Conservation (phyloP, 2,888 invertebrate genomes). For the Cephus spinipes region DNA sequence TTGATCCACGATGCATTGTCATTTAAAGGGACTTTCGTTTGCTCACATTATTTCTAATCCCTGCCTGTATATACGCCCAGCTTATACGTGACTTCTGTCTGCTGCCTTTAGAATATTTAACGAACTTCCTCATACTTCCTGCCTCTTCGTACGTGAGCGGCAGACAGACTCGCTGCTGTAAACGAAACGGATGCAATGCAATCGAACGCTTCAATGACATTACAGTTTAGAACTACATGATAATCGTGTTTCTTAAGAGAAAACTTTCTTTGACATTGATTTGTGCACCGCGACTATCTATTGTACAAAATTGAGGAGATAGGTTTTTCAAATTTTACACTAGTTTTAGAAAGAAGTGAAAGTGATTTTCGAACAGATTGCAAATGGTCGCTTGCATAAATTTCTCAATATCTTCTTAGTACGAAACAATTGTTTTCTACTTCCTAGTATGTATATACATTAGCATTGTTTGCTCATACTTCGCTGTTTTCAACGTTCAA, state of each 20-base stretch:
- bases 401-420: slow-evolving; percentile 30
- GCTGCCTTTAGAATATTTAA: slow-evolving; percentile 23
- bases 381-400: not conserved
- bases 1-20: not conserved
- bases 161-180: not conserved
- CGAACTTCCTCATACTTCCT: slow-evolving; percentile 26
- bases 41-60: not conserved
- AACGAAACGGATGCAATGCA: not conserved
- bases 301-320: not conserved
- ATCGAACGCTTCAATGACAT: not conserved
- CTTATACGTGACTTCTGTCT: slow-evolving; percentile 20
- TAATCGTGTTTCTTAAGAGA: not conserved
- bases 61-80: not conserved
- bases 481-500: not conserved
- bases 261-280: not conserved
- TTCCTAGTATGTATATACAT: not conserved
- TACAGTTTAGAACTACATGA: not conserved
- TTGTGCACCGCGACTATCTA: not conserved
- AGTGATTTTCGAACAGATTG: not conserved
- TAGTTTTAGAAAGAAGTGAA: not conserved
- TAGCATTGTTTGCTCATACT: not conserved
- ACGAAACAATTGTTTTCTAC: slow-evolving; percentile 12
- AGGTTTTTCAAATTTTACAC: not conserved
- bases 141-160: not conserved
- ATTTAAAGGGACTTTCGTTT: not conserved